Base-by-base conservation (phyloP, 2,113 vertebrate species). In the Rhynchomys soricoides region DNA sequence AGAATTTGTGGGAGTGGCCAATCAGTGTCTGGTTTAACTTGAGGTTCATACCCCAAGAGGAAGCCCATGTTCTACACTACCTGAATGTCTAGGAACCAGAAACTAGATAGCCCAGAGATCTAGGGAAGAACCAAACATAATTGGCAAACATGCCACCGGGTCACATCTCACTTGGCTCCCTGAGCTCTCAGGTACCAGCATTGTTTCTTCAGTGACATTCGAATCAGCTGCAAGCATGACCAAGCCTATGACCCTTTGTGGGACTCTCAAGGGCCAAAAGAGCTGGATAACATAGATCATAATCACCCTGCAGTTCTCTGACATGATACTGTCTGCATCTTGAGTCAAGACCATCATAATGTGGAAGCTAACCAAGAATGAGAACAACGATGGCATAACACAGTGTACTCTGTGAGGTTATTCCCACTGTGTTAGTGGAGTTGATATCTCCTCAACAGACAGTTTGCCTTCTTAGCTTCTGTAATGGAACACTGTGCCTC, bases 311-410 rank as follows among this genome's bases (percentile, higher is more conserved):
- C 99, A 99, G 97, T 99, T 99, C 98, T 99, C 99, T 70, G 99
- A 99, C 98, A 99, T 99, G 99, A 99, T 99, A 93, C 98, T 99
- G 96, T 99, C 99, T 11, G 99, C 99, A 19, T 99, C 99, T 94
- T 98, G 11, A 83, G 57, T 62, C n/a, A 98, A 99, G 37, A 37
- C 26, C 7, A 99, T 99, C 97, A 99, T 99, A 97, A 99, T 99
- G 99, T 99, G 99, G 99, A 99, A 99, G 96, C 98, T 99, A 97
- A 99, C 99, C 5, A 98, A 99, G n/a, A 99, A 99, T 83, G 99
- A 99, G 94, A 99, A 99, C 89, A 99, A 99, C 98, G 99, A 99
- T 10, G 99, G 99, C 15, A 99, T 99, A 97, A 99, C 99, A 1
- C 99, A 99, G 98, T 98, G 99, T 1, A 99, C 99, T 9, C 97